Evolutionary conservation across 2,113 vertebrate genomes (phyloP).

Genomic region (Meles meles): DNA sequence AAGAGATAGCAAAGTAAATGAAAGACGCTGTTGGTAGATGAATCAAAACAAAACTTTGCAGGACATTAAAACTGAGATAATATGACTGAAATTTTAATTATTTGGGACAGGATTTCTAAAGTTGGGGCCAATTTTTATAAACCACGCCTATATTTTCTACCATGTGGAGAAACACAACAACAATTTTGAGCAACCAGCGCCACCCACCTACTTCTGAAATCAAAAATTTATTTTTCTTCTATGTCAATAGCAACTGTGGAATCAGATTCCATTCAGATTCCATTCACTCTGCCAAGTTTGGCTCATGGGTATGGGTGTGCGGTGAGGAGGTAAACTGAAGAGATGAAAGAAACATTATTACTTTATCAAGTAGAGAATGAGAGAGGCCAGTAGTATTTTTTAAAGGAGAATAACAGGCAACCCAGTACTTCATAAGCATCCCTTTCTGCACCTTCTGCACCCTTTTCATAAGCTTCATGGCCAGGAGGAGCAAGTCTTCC

Average conservation of each 20-base stretch:
- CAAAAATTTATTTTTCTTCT: background rate
- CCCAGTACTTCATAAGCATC: fast-evolving
- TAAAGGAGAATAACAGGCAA: background rate
- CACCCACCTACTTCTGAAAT: background rate
- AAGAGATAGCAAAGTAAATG: background rate
- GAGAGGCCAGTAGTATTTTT: background rate
- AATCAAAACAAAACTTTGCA: background rate
- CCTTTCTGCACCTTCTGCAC: background rate
- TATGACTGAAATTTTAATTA: background rate
- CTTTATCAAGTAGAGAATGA: background rate
- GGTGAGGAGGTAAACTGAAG: background rate
- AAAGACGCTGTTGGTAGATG: background rate
- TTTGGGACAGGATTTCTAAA: background rate
- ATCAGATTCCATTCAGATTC: background rate
- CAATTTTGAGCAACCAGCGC: background rate
- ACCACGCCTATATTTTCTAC: background rate
- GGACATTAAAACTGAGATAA: background rate
- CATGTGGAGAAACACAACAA: background rate
- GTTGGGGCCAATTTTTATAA: background rate
- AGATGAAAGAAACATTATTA: background rate
- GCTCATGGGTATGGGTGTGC: background rate
- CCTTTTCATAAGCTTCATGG: background rate
- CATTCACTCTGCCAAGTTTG: background rate
- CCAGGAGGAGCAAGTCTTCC: background rate
- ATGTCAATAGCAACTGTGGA: background rate